Base-by-base conservation (phyloP, 2,888 invertebrate species). In the Eristalinus aeneus region DNA sequence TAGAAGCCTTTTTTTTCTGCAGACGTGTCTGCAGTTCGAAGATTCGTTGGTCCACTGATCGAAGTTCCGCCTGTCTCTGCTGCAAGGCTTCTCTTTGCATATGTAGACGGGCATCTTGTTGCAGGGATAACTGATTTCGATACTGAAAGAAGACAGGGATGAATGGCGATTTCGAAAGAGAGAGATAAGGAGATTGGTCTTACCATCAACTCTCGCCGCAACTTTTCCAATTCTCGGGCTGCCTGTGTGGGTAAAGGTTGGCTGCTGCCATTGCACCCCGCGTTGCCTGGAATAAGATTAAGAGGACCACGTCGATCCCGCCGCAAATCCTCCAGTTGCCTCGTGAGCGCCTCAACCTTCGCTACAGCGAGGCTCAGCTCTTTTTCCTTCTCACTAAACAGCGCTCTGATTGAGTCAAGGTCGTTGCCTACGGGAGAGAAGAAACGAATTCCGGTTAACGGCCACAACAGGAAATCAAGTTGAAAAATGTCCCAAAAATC, bases 321-420 rank as follows among this genome's bases (percentile, higher is more conserved):
- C 89, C 97, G 94, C 89, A 99, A 93, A 91, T 98, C 98, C 92
- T 99, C 99, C 89, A 99, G 94, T 93, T 99, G 98, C 90, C 97
- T 94, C 88, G 98, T 98, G 91, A 99, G 94, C 93, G 98, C 98
- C 91, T 99, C 98, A 91, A 99, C 99, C 93, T 98, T 98, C 90
- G 97, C 97, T 91, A 99, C 98, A n/a, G 99, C 99, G 94, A 98
- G 94, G 77, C 98, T 97, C 86, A 99, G 93, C 93, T 99, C 98
- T 93, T 98, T 98, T 92, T 99, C 99, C 92, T 99, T 99, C 92
- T 98, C 98, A 94, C 97, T 98, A 95, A 98, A 99, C 83, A 98
- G 94, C 88, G 98, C 97, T 90, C 98, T 96, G 92, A 98, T 98
- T 89, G 98, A 97, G 94, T 99, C 98, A 93, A 99, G 94, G 94